Evolutionary conservation across 2,888 invertebrate genomes (phyloP).

Genomic region (Onchidella celtica): DNA sequence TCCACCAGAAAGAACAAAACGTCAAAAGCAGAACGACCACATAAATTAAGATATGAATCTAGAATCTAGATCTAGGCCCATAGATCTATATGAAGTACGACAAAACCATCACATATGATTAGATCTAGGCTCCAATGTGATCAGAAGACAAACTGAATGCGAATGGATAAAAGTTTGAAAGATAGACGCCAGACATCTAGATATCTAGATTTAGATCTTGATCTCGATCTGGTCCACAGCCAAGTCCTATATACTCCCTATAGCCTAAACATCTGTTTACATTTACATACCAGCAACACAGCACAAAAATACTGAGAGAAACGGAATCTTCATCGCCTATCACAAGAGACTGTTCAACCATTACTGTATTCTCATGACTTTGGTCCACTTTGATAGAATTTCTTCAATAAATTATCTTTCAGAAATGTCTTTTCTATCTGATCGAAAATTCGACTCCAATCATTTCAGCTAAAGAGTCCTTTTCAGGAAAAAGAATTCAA

Average conservation of each 20-base stretch:
- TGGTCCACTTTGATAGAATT: not conserved
- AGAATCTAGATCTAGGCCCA: no score
- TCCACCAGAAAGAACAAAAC: no score
- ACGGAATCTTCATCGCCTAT: not conserved
- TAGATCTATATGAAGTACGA: no score
- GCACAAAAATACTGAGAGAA: not conserved
- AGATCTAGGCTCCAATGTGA: no score
- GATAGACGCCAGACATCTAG: no score
- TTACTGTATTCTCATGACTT: not conserved
- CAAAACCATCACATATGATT: no score
- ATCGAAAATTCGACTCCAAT: no score
- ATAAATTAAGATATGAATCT: no score
- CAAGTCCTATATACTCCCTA: not conserved
- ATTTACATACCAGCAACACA: constrained; percentile 16
- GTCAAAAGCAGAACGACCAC: no score
- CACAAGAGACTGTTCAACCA: not conserved
- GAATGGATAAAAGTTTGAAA: no score
- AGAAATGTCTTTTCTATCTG: not conserved
- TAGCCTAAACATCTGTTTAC: not conserved
- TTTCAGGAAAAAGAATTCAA: not conserved
- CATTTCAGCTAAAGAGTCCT: not conserved
- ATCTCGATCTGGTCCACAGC: not conserved
- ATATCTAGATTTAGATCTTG: no score
- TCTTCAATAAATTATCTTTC: not conserved
- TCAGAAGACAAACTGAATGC: no score